Evolutionary conservation across 2,797 vertebrate genomes (phyloP), one percentile per base, ranked within the genome.

Genomic region (Tamandua tetradactyla): DNA sequence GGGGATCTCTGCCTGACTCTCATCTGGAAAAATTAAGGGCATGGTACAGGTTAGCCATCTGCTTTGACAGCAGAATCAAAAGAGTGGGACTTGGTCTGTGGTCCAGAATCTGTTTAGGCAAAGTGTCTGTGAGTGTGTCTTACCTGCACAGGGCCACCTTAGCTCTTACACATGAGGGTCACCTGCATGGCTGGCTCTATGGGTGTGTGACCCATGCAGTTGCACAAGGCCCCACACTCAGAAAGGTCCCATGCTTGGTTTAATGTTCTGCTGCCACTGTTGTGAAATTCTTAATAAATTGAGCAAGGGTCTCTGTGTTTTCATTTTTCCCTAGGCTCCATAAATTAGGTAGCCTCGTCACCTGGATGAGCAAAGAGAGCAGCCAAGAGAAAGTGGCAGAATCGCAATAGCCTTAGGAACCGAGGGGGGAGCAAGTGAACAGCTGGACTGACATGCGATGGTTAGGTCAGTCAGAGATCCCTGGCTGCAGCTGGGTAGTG

Each of bases 331-430:
- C 37, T 74, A 27, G 49, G 23, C 83, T 64, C 78, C 83, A 40
- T 47, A 90, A 92, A 89, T 80, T 42, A 62, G 42, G 12, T 84
- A 40, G 30, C 64, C n/a, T 42, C 37, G 15, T 10, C 66, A 86
- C 10, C 18, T 13, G 22, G 44, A 86, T 61, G 25, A 30, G 17
- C 57, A 52, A 47, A 52, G 25, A 79, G 23, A 62, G n/a, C 30
- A 52, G 68, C 25, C 64, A 80, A 76, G n/a, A 71, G 74, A 89
- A 52, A 57, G 9, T 74, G 44, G 5, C 32, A 89, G 40, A 61
- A 80, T 75, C 20, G 8, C 2, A 62, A 62, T 72, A 84, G 35
- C 74, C 57, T 91, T 30, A 74, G 20, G 27, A 25, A 25, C n/a
- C 52, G 11, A 71, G 2, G 14, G 52, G 83, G 9, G 62, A 83